Evolutionary conservation across 2,797 vertebrate species (phyloP).

Genomic region (Danio albolineatus): DNA sequence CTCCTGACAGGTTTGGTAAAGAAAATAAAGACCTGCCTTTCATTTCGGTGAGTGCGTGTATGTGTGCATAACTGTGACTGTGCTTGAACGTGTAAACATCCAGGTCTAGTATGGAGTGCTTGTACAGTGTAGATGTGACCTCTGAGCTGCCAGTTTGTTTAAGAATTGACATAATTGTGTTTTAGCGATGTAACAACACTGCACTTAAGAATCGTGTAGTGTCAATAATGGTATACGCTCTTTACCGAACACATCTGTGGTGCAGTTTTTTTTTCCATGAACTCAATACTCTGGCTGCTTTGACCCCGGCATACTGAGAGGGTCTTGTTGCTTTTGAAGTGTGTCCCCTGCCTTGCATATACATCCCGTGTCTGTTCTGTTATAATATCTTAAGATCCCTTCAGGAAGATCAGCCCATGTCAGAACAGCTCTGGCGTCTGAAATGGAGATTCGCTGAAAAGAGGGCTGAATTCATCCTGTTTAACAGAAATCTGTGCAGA

Average conservation of each 20-base stretch:
- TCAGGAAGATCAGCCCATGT: not conserved
- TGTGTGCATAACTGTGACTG: conserved; percentile 16
- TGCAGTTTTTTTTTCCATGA: not conserved
- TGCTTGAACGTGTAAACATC: conserved; percentile 29
- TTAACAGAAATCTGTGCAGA: conserved; percentile 31
- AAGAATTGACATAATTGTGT: not conserved
- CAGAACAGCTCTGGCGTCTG: conserved; percentile 18
- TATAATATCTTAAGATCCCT: not conserved
- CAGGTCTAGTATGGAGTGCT: not conserved
- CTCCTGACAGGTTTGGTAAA: conserved; percentile 53
- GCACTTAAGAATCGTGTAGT: not conserved
- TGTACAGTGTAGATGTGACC: not conserved
- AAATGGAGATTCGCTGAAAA: conserved; percentile 4
- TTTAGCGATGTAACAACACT: not conserved
- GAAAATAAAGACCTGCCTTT: conserved; percentile 59
- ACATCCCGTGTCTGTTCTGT: not conserved
- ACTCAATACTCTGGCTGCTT: conserved; percentile 16
- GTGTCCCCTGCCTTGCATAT: not conserved
- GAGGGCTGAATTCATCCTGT: not conserved
- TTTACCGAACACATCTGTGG: conserved; percentile 19
- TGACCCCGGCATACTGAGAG: conserved; percentile 9
- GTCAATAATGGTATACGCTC: not conserved
- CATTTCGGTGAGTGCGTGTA: conserved; percentile 21
- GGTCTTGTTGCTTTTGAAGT: conserved; percentile 8
- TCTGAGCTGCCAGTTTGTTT: conserved; percentile 19